Conservation (phyloP, 2,113 vertebrate species). For the Nasalis larvatus region DNA sequence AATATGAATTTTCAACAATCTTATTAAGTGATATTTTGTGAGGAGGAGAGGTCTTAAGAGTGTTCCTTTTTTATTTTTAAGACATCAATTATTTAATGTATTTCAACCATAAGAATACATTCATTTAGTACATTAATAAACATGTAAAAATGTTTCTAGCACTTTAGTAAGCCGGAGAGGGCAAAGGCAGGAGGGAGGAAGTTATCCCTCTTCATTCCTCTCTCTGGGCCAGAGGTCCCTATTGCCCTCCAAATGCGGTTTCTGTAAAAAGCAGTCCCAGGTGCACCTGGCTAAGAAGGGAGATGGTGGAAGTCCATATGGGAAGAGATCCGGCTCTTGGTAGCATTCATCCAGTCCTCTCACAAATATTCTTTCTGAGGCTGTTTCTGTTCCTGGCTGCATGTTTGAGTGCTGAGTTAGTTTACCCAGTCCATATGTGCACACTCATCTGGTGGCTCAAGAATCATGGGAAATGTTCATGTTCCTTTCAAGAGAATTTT, state of each 20-base stretch:
- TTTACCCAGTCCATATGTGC: neutral
- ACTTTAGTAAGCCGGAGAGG: neutral
- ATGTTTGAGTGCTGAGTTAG: neutral
- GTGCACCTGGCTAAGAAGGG: neutral
- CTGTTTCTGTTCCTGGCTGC: neutral
- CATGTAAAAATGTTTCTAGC: neutral
- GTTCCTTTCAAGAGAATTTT: conserved; percentile 1
- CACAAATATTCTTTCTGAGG: neutral
- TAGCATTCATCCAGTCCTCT: neutral
- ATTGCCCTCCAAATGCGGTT: neutral
- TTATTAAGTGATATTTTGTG: neutral
- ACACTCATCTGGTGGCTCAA: neutral
- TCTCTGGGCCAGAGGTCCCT: neutral
- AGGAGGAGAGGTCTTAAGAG: neutral
- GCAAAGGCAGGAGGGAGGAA: neutral
- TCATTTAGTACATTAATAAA: neutral
- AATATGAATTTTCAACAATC: neutral
- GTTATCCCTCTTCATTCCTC: neutral
- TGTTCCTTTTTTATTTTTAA: neutral
- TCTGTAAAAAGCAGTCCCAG: neutral
- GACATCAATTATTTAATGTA: neutral
- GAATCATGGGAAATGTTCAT: neutral
- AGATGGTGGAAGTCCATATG: neutral
- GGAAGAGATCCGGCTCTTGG: neutral
- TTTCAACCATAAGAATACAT: neutral